Percentiles rank a stretch among this genome's conserved stretches.
These are phyloP conservation scores for Bombycilla garrulus DNA, from an alignment of 2,113 vertebrate genomes.

Conservation along the genomic window DNA sequence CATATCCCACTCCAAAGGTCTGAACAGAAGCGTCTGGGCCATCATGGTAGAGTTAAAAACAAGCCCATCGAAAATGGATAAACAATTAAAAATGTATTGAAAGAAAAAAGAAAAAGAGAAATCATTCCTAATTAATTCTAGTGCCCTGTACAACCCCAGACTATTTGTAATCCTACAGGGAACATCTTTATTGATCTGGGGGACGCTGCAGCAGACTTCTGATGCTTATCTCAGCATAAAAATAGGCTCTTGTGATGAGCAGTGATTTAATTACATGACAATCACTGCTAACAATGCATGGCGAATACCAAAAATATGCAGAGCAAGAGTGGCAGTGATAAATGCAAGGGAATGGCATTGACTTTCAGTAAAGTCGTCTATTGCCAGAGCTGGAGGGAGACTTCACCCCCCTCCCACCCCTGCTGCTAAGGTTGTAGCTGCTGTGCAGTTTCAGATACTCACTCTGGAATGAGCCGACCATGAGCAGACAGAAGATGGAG, in stretches of 20 bases:
- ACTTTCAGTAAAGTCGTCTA: conserved; percentile 71
- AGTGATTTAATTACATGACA: conserved; percentile 98
- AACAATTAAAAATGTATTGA: conserved; percentile 83
- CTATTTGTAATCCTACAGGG: conserved; percentile 88
- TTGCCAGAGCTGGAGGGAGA: conserved; percentile 18
- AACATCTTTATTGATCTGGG: conserved; percentile 93
- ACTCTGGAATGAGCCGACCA: not conserved
- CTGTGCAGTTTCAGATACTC: not conserved
- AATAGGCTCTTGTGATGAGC: conserved; percentile 88
- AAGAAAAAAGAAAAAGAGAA: conserved; percentile 84
- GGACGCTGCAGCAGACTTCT: conserved; percentile 82
- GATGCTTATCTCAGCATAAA: conserved; percentile 93
- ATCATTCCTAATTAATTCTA: conserved; percentile 91
- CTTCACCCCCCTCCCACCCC: not conserved
- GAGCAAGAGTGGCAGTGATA: conserved; percentile 87
- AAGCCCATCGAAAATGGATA: conserved; percentile 75
- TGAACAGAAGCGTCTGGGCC: not conserved
- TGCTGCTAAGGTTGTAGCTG: not conserved
- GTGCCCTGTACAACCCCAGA: conserved; percentile 85
- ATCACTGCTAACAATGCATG: conserved; percentile 91
- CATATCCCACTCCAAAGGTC: not conserved
- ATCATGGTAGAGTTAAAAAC: conserved; percentile 41
- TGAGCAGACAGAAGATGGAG: not conserved
- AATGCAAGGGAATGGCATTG: conserved; percentile 81
- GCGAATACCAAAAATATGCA: conserved; percentile 83